phyloP scores from a whole-genome alignment of 2,113 vertebrate species.

The Oncorhynchus masou region DNA sequence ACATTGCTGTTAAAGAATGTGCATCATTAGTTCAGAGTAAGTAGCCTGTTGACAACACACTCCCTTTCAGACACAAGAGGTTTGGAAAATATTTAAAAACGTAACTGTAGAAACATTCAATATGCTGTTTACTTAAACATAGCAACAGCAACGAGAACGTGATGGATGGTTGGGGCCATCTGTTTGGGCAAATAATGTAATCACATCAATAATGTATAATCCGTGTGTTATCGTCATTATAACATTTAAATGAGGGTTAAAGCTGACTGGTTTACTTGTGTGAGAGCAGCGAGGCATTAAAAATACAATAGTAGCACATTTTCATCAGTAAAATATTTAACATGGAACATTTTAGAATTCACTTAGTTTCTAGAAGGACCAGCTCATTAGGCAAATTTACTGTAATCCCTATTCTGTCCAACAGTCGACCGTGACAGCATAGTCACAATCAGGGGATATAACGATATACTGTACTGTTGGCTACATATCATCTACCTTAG shows the following conservation, averaged over 20 bases:
- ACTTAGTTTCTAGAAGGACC: not conserved
- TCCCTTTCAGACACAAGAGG: slow-evolving; percentile 11
- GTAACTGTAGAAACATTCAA: slow-evolving; percentile 16
- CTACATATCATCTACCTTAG: not conserved
- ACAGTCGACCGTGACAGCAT: not conserved
- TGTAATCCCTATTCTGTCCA: slow-evolving; percentile 1
- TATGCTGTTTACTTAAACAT: slow-evolving; percentile 29
- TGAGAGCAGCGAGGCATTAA: slow-evolving; percentile 53
- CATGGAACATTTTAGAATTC: slow-evolving; percentile 25
- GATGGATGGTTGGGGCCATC: slow-evolving; percentile 12
- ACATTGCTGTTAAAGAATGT: not conserved
- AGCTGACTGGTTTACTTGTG: slow-evolving; percentile 53
- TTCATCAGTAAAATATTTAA: slow-evolving; percentile 35
- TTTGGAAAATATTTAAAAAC: slow-evolving; percentile 13
- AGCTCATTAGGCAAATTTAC: slow-evolving; percentile 27
- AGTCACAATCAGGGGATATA: not conserved
- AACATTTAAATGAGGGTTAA: slow-evolving; percentile 65
- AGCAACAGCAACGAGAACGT: slow-evolving; percentile 5
- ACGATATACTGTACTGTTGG: not conserved
- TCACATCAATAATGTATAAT: slow-evolving; percentile 60
- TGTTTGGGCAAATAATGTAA: slow-evolving; percentile 34
- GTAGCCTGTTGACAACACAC: not conserved
- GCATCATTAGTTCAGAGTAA: not conserved
- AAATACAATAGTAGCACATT: slow-evolving; percentile 53
- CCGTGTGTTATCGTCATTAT: slow-evolving; percentile 55